Conservation (phyloP, 2,797 vertebrate species). For the Trematomus bernacchii region DNA sequence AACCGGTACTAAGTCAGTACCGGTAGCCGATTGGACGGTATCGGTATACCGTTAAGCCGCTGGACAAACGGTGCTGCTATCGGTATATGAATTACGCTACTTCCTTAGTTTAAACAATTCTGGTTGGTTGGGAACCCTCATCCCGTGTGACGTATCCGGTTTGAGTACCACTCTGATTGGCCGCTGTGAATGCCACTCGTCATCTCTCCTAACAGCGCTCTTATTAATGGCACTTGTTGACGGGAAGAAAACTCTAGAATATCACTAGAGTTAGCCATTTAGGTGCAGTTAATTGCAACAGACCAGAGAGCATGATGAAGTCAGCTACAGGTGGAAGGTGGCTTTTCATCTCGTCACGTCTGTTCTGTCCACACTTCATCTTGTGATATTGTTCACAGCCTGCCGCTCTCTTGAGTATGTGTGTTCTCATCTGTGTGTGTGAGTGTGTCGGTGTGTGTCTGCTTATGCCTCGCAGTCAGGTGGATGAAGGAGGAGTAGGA, state of each 20-base stretch:
- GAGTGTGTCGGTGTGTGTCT: slow-evolving; percentile 21
- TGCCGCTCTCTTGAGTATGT: slow-evolving; percentile 29
- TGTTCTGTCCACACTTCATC: slow-evolving; percentile 36
- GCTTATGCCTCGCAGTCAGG: slow-evolving; percentile 63
- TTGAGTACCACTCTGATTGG: too few species aligned
- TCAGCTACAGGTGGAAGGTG: slow-evolving; percentile 58
- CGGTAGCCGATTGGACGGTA: too few species aligned
- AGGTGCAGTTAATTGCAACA: neutral
- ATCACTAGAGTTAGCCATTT: neutral
- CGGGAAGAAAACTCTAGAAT: neutral
- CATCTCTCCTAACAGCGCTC: too few species aligned
- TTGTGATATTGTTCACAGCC: slow-evolving; percentile 37
- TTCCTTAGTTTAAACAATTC: too few species aligned
- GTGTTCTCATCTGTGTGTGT: slow-evolving; percentile 1
- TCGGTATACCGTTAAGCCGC: too few species aligned
- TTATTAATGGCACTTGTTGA: neutral
- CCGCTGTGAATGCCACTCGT: too few species aligned
- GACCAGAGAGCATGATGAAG: neutral
- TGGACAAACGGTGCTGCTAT: too few species aligned
- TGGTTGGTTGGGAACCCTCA: too few species aligned
- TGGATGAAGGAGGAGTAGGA: slow-evolving; percentile 27
- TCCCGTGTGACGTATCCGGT: too few species aligned
- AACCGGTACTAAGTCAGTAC: too few species aligned
- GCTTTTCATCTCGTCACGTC: slow-evolving; percentile 21
- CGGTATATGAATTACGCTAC: too few species aligned